Percentiles rank a stretch among this genome's conserved stretches.
These are phyloP conservation scores for Hydrotaea cyrtoneurina DNA, from an alignment of 2,888 invertebrate species.

Conservation along the genomic window DNA sequence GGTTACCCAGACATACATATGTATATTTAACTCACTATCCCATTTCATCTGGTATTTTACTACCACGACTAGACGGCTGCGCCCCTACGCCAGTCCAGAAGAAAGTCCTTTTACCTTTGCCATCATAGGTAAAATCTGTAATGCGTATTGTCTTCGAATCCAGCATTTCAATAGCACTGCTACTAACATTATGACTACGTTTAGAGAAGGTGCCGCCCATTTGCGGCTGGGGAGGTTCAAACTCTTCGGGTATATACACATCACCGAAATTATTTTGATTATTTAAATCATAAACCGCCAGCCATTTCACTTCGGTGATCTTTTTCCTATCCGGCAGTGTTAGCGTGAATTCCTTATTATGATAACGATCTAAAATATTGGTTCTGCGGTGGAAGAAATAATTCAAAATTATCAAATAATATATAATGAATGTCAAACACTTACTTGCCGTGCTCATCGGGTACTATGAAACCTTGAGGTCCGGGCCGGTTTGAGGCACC, in stretches of 20 bases:
- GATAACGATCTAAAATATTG: constrained; percentile 91
- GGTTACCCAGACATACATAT: not conserved
- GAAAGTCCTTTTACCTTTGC: constrained; percentile 87
- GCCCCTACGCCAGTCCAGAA: constrained; percentile 95
- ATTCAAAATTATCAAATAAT: too few species aligned
- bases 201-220: constrained; percentile 82
- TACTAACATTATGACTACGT: constrained; percentile 85
- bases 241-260: constrained; percentile 93
- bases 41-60: constrained; percentile 92
- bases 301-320: constrained; percentile 93
- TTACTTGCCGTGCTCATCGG: constrained; percentile 92
- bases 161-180: constrained; percentile 87
- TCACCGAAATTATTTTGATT: constrained; percentile 94
- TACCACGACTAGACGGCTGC: constrained; percentile 90
- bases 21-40: constrained; percentile 89
- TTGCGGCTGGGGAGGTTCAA: constrained; percentile 90
- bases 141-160: constrained; percentile 91
- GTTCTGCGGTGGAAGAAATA: constrained; percentile 82
- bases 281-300: constrained; percentile 92
- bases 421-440: constrained; percentile 70
- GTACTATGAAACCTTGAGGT: constrained; percentile 94
- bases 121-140: constrained; percentile 89
- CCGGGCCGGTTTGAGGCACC: constrained; percentile 93
- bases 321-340: constrained; percentile 92
- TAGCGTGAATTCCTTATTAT: constrained; percentile 91